phyloP scores from a whole-genome alignment of 2,113 vertebrate genomes.

The Panthera uncia region DNA sequence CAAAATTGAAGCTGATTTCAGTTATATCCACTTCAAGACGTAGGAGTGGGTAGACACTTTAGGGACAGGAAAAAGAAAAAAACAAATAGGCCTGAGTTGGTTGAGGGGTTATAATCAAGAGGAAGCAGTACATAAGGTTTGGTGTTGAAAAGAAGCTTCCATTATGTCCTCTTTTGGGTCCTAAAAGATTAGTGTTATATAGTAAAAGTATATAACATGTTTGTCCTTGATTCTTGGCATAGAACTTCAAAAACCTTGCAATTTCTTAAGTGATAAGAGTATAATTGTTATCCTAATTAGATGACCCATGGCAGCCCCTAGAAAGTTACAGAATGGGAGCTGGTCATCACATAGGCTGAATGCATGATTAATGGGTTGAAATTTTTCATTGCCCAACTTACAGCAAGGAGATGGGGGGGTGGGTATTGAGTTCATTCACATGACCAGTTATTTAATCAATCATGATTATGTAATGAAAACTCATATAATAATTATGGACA shows the following conservation, averaged over 20 bases:
- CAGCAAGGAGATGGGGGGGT: background rate
- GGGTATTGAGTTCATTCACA: background rate
- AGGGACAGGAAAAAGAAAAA: background rate
- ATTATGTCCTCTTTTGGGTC: background rate
- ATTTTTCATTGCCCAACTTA: background rate
- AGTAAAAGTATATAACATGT: background rate
- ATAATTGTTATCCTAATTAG: no score
- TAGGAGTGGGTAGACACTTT: background rate
- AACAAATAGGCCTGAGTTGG: background rate
- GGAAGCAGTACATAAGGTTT: background rate
- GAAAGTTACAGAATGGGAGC: background rate
- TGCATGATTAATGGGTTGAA: background rate
- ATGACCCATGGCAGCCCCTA: background rate
- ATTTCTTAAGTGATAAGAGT: background rate
- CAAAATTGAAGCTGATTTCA: background rate
- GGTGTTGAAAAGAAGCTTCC: background rate
- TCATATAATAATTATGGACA: background rate
- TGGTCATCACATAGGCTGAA: background rate
- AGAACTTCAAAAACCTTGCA: background rate
- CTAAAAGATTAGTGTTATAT: background rate
- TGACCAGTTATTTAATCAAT: background rate
- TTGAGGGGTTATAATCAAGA: background rate
- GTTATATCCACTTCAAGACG: background rate
- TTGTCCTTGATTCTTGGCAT: background rate
- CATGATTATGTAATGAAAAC: background rate